These are phyloP conservation scores for Plutomurus gul DNA, from an alignment of 1,140 invertebrate species.

Conservation along the genomic window DNA sequence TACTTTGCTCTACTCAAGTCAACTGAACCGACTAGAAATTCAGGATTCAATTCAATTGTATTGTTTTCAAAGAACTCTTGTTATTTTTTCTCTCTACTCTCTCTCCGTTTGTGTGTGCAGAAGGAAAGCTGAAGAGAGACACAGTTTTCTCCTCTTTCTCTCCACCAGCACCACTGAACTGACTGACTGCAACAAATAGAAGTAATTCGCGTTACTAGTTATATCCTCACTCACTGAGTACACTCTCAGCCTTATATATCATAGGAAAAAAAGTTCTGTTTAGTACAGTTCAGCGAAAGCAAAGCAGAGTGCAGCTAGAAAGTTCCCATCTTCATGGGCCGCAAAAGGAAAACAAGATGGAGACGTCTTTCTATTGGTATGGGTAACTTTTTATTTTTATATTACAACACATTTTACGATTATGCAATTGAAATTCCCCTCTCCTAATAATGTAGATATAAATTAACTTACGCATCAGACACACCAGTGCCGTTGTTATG, in stretches of 20 bases:
- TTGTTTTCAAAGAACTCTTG: conserved; percentile 29
- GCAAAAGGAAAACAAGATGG: conserved; percentile 54
- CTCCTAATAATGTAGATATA: background rate
- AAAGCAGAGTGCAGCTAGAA: conserved; percentile 22
- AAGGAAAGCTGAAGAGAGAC: background rate
- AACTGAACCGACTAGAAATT: background rate
- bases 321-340: conserved; percentile 50
- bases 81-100: background rate
- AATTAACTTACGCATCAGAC: background rate
- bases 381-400: background rate
- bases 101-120: too few species aligned
- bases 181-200: background rate
- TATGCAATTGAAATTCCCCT: background rate
- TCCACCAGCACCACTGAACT: too few species aligned
- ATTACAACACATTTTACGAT: background rate
- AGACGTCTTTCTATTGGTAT: conserved; percentile 54
- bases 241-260: too few species aligned
- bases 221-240: background rate
- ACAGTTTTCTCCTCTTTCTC: too few species aligned
- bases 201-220: background rate
- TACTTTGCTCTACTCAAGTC: background rate
- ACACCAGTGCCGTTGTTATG: too few species aligned
- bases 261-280: background rate
- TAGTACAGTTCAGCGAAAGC: background rate
- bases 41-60: conserved; percentile 14